A percentile compares a stretch with the other conserved stretches of the same genome.
phyloP scores from a whole-genome alignment of 1,140 invertebrate genomes.

The Pseudachorutes palmiensis region DNA sequence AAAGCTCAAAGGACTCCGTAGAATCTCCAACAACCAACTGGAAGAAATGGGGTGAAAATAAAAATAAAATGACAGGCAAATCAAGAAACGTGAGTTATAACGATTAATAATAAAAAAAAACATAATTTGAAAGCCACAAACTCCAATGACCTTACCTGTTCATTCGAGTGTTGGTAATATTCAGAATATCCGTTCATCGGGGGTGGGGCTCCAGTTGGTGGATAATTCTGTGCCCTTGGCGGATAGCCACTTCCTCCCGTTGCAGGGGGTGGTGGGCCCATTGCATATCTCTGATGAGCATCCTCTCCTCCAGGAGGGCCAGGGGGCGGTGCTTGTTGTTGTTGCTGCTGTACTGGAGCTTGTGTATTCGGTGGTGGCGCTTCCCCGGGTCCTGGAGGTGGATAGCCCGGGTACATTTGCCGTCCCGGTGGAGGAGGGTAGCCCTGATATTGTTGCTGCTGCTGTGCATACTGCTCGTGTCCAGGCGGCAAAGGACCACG shows the following conservation, averaged over 20 bases:
- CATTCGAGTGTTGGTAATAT: slow-evolving; percentile 32
- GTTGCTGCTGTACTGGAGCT: slow-evolving; percentile 40
- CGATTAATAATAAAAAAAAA: background rate
- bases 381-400: slow-evolving; percentile 9
- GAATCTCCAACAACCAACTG: background rate
- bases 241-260: slow-evolving; percentile 26
- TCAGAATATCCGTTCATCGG: slow-evolving; percentile 35
- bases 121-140: background rate
- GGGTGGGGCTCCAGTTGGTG: slow-evolving; percentile 33
- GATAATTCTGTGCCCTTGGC: slow-evolving; percentile 26
- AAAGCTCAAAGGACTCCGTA: slow-evolving; percentile 20
- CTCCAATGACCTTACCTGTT: slow-evolving; percentile 28
- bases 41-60: background rate
- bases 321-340: too few species aligned
- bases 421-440: slow-evolving; percentile 23
- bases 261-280: slow-evolving; percentile 26
- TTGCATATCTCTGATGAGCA: slow-evolving; percentile 21
- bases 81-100: background rate
- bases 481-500: slow-evolving; percentile 23
- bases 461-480: slow-evolving; percentile 15
- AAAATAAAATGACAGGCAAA: background rate
- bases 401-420: slow-evolving; percentile 25
- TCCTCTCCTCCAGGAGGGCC: slow-evolving; percentile 44
- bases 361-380: slow-evolving; percentile 40
- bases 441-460: background rate